phyloP scores from a whole-genome alignment of 2,888 invertebrate genomes.

The Acleris laterana region DNA sequence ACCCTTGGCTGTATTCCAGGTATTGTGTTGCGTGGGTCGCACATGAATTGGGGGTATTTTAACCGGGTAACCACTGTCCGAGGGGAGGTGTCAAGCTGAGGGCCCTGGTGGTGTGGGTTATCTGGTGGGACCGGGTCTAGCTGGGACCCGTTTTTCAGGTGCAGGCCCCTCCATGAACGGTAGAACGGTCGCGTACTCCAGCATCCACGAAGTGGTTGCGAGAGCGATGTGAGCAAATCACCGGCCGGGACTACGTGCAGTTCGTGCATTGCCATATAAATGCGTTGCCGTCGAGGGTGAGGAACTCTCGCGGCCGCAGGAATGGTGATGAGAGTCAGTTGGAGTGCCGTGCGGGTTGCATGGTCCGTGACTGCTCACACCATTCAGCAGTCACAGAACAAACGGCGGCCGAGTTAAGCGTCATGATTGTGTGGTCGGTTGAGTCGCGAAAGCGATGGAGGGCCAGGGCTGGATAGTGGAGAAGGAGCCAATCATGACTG shows the following conservation, averaged over 20 bases:
- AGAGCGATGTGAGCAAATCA: slow-evolving; percentile 30
- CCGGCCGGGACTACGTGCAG: slow-evolving; percentile 53
- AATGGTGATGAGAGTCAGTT: too few relatives aligned
- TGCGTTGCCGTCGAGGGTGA: slow-evolving; percentile 47
- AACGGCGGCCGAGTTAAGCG: slow-evolving; percentile 54
- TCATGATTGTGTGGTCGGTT: slow-evolving; percentile 49
- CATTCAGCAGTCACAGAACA: slow-evolving; percentile 52
- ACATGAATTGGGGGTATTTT: too few relatives aligned
- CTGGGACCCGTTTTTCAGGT: too few relatives aligned
- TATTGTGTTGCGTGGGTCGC: too few relatives aligned
- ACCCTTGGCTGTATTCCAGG: too few relatives aligned
- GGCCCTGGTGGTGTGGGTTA: too few relatives aligned
- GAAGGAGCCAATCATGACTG: slow-evolving; percentile 46
- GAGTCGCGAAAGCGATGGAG: slow-evolving; percentile 42
- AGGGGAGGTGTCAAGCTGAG: too few relatives aligned
- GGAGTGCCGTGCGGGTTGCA: slow-evolving; percentile 38
- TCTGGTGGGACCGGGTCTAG: too few relatives aligned
- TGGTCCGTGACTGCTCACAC: slow-evolving; percentile 34
- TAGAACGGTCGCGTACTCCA: slow-evolving; percentile 19
- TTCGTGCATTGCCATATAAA: slow-evolving; percentile 50
- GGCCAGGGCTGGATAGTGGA: slow-evolving; percentile 47
- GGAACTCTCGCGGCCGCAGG: too few relatives aligned
- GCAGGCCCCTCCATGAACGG: too few relatives aligned
- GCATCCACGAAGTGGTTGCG: slow-evolving; percentile 40
- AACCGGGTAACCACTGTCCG: too few relatives aligned